Conservation (phyloP, 2,888 invertebrate species). For the Lasioglossum calceatum region DNA sequence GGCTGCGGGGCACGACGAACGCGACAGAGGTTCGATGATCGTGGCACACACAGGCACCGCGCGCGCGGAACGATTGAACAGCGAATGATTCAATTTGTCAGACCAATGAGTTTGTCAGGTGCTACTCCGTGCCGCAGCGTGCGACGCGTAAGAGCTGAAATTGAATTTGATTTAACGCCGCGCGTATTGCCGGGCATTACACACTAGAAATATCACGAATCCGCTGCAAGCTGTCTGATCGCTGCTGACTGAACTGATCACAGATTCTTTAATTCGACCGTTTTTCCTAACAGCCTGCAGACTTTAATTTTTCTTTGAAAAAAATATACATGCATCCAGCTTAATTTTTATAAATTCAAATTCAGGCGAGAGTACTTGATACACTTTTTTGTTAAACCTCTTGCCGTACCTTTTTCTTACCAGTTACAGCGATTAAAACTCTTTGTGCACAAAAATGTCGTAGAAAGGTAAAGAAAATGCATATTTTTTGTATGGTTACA, state of each 20-base stretch:
- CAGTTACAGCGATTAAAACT: no score
- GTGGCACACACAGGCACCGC: conserved; percentile 49
- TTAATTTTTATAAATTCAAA: not conserved
- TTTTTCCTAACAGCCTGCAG: not conserved
- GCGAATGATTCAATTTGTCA: conserved; percentile 84
- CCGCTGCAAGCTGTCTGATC: conserved; percentile 79
- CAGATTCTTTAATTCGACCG: no score
- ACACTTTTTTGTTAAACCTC: no score
- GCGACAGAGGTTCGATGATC: conserved; percentile 69
- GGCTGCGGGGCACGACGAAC: conserved; percentile 54
- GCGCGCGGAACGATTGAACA: conserved; percentile 83
- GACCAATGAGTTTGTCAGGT: conserved; percentile 84
- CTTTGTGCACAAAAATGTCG: no score
- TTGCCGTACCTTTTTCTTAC: no score
- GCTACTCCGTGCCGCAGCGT: conserved; percentile 81
- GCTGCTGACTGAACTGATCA: conserved; percentile 47
- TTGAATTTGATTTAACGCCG: conserved; percentile 84
- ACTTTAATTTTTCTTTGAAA: not conserved
- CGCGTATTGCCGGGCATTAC: conserved; percentile 82
- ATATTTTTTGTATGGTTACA: no score
- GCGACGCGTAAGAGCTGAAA: conserved; percentile 80
- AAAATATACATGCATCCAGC: not conserved
- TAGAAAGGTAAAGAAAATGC: no score
- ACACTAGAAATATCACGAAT: conserved; percentile 82
- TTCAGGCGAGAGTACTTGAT: no score